These are phyloP conservation scores for Streblospio benedicti DNA, from an alignment of 1,140 invertebrate genomes.

Conservation along the genomic window DNA sequence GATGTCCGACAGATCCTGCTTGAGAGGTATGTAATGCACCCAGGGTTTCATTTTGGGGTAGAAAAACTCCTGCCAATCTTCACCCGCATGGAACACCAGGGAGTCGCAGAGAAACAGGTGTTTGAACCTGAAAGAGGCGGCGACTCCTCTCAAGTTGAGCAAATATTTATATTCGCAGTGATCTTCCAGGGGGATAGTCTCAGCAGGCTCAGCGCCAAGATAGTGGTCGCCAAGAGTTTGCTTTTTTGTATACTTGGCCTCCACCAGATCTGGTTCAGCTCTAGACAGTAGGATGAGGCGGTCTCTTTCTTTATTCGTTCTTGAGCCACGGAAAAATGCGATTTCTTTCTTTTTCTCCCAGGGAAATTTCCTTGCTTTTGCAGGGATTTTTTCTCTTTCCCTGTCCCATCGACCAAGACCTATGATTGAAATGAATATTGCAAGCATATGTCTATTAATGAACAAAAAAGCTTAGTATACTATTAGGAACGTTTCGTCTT, in stretches of 20 bases:
- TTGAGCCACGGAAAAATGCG: slow-evolving; percentile 86
- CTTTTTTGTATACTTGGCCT: slow-evolving; percentile 94
- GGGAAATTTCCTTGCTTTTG: slow-evolving; percentile 56
- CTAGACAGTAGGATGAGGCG: slow-evolving; percentile 77
- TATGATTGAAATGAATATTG: no score
- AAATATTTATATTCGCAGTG: slow-evolving; percentile 73
- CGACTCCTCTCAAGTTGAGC: slow-evolving; percentile 92
- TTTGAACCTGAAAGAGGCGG: slow-evolving; percentile 90
- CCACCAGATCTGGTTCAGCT: slow-evolving; percentile 65
- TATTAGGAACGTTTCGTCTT: no score
- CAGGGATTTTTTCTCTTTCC: slow-evolving; percentile 63
- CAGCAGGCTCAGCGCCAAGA: slow-evolving; percentile 67
- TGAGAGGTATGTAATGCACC: slow-evolving; percentile 89
- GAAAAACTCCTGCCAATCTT: slow-evolving; percentile 94
- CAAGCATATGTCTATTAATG: no score
- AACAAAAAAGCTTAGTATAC: no score
- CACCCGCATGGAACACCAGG: slow-evolving; percentile 88
- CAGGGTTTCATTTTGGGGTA: slow-evolving; percentile 84
- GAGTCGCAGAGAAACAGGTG: slow-evolving; percentile 90
- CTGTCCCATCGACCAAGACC: slow-evolving; percentile 87
- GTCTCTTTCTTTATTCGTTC: slow-evolving; percentile 84
- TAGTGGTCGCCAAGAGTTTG: slow-evolving; percentile 98
- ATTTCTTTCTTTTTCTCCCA: slow-evolving; percentile 70
- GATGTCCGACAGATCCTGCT: slow-evolving; percentile 40
- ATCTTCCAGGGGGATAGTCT: slow-evolving; percentile 78